Percentiles rank a stretch among this genome's conserved stretches.
Conservation (phyloP, 2,797 vertebrate species). For the Hydrolagus colliei region DNA sequence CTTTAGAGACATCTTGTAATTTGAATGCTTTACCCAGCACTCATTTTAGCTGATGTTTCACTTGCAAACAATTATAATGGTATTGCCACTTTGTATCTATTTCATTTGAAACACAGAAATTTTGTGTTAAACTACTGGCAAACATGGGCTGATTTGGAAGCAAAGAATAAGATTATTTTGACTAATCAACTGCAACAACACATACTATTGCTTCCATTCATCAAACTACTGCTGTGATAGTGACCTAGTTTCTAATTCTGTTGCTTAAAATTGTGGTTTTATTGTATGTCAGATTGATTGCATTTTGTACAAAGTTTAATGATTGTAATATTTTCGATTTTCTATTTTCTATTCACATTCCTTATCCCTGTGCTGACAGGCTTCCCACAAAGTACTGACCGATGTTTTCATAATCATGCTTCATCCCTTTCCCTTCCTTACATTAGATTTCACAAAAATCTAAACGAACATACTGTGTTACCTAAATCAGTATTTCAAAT, state of each 20-base stretch:
- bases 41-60: background rate
- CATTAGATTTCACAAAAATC: background rate
- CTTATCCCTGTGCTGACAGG: background rate
- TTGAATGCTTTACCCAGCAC: background rate
- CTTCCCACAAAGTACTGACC: background rate
- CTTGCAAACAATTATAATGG: slow-evolving; percentile 17
- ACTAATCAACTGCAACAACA: slow-evolving; percentile 23
- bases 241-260: slow-evolving; percentile 28
- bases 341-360: background rate
- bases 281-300: background rate
- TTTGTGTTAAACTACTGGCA: slow-evolving; percentile 9
- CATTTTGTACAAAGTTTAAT: slow-evolving; percentile 11
- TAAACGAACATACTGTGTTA: background rate
- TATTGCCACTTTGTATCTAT: slow-evolving; percentile 5
- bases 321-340: background rate
- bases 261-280: background rate
- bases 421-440: background rate
- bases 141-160: slow-evolving; percentile 3
- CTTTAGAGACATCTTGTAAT: background rate
- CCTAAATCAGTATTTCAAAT: background rate
- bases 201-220: slow-evolving; percentile 5
- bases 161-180: slow-evolving; percentile 6
- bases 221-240: slow-evolving; percentile 2
- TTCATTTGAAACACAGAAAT: slow-evolving; percentile 19
- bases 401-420: background rate